phyloP scores from a whole-genome alignment of 2,888 invertebrate genomes.

The Philopedon plagiatum region DNA sequence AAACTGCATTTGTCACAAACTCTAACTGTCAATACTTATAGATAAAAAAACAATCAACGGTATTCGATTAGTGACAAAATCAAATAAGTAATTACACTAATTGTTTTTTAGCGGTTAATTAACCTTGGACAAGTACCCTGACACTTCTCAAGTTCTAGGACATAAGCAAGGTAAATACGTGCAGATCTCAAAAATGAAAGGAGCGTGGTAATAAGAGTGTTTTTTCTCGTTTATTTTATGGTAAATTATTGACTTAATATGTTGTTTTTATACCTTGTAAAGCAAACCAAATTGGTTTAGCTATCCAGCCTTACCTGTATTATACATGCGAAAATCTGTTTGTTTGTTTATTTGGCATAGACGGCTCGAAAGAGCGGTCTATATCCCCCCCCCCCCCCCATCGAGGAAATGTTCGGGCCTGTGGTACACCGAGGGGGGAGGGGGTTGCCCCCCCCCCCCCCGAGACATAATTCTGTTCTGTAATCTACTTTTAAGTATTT shows the following conservation, averaged over 20 bases:
- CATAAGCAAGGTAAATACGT: conserved; percentile 45
- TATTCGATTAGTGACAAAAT: conserved; percentile 20
- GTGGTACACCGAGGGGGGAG: no score
- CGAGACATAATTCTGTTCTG: no score
- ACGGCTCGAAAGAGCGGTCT: no score
- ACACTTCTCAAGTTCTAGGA: conserved; percentile 50
- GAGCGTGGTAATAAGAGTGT: neutral
- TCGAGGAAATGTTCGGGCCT: no score
- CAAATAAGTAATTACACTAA: conserved; percentile 27
- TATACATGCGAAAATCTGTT: no score
- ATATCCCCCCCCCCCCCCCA: no score
- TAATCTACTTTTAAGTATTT: no score
- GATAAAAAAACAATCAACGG: conserved; percentile 26
- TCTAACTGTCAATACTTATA: neutral
- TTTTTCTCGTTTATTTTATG: neutral
- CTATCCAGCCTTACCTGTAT: neutral
- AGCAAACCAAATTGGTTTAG: no score
- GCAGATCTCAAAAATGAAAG: conserved; percentile 43
- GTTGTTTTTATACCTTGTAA: neutral
- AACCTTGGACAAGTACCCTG: conserved; percentile 41
- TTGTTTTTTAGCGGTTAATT: conserved; percentile 33
- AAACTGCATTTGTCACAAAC: conserved; percentile 6
- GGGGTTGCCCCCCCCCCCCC: no score
- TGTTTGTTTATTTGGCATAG: no score
- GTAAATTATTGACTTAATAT: neutral